phyloP scores from a whole-genome alignment of 1,140 invertebrate species.

The Goniozus legneri region DNA sequence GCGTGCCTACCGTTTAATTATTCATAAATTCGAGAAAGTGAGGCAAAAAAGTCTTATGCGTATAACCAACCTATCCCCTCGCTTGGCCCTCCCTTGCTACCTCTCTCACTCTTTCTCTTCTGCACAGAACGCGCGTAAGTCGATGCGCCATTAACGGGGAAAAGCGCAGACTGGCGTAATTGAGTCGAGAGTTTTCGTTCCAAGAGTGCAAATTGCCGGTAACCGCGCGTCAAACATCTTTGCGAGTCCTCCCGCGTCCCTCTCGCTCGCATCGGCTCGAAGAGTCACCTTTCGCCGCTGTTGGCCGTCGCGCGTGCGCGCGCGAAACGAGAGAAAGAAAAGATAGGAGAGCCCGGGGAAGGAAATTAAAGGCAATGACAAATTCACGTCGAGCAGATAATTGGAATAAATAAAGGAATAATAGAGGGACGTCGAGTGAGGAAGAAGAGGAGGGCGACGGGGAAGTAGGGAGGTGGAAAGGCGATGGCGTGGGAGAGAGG shows the following conservation, averaged over 20 bases:
- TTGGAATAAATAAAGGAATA: constrained; percentile 56
- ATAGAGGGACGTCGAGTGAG: constrained; percentile 40
- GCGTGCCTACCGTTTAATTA: no score
- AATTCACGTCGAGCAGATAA: constrained; percentile 53
- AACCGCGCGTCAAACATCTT: constrained; percentile 13
- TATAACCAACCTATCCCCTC: no score
- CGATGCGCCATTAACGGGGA: background rate
- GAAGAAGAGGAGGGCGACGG: constrained; percentile 1
- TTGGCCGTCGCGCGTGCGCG: constrained; percentile 8
- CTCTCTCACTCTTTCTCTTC: no score
- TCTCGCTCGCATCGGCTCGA: background rate
- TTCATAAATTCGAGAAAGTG: no score
- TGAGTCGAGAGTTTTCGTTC: constrained; percentile 19
- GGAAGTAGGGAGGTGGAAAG: constrained; percentile 1
- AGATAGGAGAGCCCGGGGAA: constrained; percentile 26
- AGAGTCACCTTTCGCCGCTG: background rate
- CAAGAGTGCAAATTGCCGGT: constrained; percentile 16
- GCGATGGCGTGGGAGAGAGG: constrained; percentile 7
- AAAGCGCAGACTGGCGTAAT: constrained; percentile 10
- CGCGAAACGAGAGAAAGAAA: constrained; percentile 13
- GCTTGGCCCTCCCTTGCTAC: no score
- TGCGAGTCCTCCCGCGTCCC: background rate
- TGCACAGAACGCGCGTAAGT: no score
- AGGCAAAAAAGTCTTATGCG: no score
- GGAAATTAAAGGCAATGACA: constrained; percentile 53